Conservation (phyloP, 2,797 vertebrate genomes). For the Spheniscus humboldti region DNA sequence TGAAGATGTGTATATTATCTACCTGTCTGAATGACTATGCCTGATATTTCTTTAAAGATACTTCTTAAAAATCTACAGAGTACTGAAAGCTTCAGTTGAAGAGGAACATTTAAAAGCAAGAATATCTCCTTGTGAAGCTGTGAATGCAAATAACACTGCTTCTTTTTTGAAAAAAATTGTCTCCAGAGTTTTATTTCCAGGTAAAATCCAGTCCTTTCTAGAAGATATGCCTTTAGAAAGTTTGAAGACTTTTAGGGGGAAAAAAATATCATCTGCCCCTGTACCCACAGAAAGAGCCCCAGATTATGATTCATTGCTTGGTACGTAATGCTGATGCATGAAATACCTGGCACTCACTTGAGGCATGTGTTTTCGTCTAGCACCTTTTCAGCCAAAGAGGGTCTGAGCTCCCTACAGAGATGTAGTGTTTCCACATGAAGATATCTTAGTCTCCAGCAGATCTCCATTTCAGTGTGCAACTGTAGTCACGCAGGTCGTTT, state of each 20-base stretch:
- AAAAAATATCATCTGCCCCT: not conserved
- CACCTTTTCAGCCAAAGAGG: not conserved
- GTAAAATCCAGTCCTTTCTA: not conserved
- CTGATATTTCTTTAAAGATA: not conserved
- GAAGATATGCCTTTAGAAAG: not conserved
- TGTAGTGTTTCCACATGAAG: not conserved
- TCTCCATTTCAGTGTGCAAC: not conserved
- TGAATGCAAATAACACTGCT: not conserved
- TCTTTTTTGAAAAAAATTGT: not conserved
- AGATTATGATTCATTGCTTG: not conserved
- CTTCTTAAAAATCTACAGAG: not conserved
- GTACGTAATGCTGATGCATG: not conserved
- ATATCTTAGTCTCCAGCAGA: not conserved
- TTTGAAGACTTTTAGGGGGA: not conserved
- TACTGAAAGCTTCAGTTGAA: not conserved
- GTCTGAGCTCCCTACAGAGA: not conserved
- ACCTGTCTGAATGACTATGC: not conserved
- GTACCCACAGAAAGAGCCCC: not conserved
- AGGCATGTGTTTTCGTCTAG: not conserved
- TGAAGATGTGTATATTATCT: not conserved
- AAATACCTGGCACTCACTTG: not conserved
- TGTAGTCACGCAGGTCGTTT: not conserved
- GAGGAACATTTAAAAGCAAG: not conserved
- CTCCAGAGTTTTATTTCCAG: not conserved
- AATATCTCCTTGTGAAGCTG: not conserved